phyloP scores from a whole-genome alignment of 2,113 vertebrate species.

The Sturnira hondurensis region DNA sequence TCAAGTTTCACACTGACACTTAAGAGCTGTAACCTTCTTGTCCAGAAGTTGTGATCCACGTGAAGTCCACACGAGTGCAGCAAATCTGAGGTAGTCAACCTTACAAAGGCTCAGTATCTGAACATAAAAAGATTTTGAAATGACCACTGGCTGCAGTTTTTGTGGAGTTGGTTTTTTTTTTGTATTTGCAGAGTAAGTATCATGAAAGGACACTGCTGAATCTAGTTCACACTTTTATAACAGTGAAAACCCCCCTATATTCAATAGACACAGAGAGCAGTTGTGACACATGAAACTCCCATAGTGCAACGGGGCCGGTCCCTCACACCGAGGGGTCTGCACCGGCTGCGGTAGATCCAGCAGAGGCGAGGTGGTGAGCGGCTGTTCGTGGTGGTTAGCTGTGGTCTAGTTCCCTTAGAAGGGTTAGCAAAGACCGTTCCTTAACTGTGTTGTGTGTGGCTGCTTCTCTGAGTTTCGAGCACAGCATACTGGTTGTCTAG shows the following conservation, averaged over 20 bases:
- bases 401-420: conserved; percentile 86
- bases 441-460: conserved; percentile 80
- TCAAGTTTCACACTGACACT: conserved; percentile 85
- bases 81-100: conserved; percentile 93
- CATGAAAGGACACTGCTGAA: conserved; percentile 79
- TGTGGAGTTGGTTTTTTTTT: conserved; percentile 48
- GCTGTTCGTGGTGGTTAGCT: conserved; percentile 81
- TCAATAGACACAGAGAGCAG: conserved; percentile 81
- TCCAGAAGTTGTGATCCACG: conserved; percentile 88
- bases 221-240: conserved; percentile 76
- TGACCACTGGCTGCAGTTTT: conserved; percentile 83
- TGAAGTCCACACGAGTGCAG: conserved; percentile 89
- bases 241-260: conserved; percentile 78
- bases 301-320: conserved; percentile 77
- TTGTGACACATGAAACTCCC: conserved; percentile 80
- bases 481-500: conserved; percentile 98
- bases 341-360: conserved; percentile 83
- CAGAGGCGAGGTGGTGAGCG: conserved; percentile 76
- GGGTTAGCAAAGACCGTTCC: conserved; percentile 83
- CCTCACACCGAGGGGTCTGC: conserved; percentile 80
- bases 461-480: conserved; percentile 93
- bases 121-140: conserved; percentile 87
- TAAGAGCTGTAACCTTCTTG: conserved; percentile 84
- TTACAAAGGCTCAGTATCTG: conserved; percentile 87
- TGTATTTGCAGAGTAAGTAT: conserved; percentile 78